Conservation (phyloP, 2,888 invertebrate species). For the Dermolepida albohirtum region DNA sequence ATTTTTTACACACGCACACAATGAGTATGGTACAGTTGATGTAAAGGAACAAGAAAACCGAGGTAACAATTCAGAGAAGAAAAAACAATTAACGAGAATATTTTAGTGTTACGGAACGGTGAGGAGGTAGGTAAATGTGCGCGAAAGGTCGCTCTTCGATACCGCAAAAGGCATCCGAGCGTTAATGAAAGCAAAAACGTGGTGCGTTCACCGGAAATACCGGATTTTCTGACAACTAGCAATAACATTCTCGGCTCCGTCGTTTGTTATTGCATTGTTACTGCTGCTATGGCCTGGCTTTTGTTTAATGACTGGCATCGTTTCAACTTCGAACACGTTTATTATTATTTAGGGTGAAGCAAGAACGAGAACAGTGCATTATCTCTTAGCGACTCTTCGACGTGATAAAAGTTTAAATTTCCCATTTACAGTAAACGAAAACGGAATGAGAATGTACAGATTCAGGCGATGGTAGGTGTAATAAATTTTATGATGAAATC, state of each 20-base stretch:
- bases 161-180: conserved; percentile 24
- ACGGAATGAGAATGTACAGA: too few relatives aligned
- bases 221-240: conserved; percentile 24
- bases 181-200: conserved; percentile 23
- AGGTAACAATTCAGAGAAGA: conserved; percentile 2
- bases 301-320: conserved; percentile 22
- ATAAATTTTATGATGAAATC: too few relatives aligned
- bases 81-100: conserved; percentile 12
- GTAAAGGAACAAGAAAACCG: too few relatives aligned
- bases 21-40: too few relatives aligned
- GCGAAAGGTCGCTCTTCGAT: neutral
- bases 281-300: conserved; percentile 1
- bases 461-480: too few relatives aligned
- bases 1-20: neutral
- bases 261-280: conserved; percentile 27
- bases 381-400: too few relatives aligned
- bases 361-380: too few relatives aligned
- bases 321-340: conserved; percentile 3
- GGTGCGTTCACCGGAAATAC: conserved; percentile 9
- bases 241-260: conserved; percentile 15
- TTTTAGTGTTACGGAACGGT: neutral
- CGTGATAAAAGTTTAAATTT: too few relatives aligned
- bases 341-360: neutral
- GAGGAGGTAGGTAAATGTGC: neutral
- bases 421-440: too few relatives aligned